These are phyloP conservation scores for Notocelia uddmanniana DNA, from an alignment of 2,888 invertebrate species.

Conservation along the genomic window DNA sequence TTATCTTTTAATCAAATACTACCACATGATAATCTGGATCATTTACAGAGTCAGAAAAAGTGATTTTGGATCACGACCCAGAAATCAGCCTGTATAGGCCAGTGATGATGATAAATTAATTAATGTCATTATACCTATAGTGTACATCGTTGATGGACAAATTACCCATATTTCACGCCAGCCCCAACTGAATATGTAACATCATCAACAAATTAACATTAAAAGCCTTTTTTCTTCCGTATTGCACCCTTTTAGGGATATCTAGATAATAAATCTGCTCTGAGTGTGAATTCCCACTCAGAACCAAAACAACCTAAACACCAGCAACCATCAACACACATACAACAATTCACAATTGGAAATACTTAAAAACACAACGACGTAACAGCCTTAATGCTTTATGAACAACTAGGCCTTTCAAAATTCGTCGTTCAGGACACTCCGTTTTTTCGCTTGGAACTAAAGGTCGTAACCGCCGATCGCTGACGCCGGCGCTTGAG, in stretches of 20 bases:
- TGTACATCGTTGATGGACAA: not conserved
- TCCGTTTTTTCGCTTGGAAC: not conserved
- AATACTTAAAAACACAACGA: not conserved
- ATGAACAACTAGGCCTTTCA: not conserved
- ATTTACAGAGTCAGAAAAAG: too few relatives aligned
- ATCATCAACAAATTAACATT: conserved; percentile 31
- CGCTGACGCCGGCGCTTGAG: not conserved
- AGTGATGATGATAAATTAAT: too few relatives aligned
- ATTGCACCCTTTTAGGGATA: conserved; percentile 35
- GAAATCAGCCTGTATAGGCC: too few relatives aligned
- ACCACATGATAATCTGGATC: too few relatives aligned
- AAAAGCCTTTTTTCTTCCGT: conserved; percentile 41
- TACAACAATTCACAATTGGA: not conserved
- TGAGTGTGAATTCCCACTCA: conserved; percentile 22
- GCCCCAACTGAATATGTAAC: conserved; percentile 38
- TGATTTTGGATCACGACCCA: too few relatives aligned
- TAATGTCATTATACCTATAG: too few relatives aligned
- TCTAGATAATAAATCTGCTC: conserved; percentile 39
- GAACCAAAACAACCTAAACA: conserved; percentile 14
- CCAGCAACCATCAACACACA: not conserved
- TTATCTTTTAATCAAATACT: too few relatives aligned
- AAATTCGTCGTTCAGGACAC: not conserved
- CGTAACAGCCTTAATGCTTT: not conserved
- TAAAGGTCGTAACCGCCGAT: not conserved
- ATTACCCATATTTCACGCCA: not conserved